phyloP scores from a whole-genome alignment of 2,113 vertebrate genomes.

The Oceanodroma tethys region DNA sequence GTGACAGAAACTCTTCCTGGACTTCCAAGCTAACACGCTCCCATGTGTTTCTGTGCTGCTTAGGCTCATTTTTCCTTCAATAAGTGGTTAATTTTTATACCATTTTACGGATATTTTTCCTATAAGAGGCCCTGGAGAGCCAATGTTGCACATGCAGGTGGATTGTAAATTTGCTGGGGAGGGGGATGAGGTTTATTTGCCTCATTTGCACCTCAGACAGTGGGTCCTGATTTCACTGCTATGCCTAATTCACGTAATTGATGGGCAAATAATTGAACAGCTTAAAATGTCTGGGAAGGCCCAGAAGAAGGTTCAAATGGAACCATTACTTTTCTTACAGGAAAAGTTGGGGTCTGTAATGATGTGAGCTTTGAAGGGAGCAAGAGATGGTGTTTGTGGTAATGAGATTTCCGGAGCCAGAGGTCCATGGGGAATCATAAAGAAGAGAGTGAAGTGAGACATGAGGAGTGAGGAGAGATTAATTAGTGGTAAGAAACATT shows the following conservation, averaged over 20 bases:
- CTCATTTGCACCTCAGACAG: constrained; percentile 57
- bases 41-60: not conserved
- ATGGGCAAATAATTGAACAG: constrained; percentile 21
- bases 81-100: not conserved
- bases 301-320: constrained; percentile 15
- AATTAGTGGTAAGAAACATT: constrained; percentile 10
- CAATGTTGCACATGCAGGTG: not conserved
- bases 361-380: constrained; percentile 38
- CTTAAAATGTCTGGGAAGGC: constrained; percentile 11
- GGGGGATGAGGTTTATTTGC: not conserved
- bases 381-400: constrained; percentile 1
- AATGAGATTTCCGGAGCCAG: constrained; percentile 49
- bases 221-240: not conserved
- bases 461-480: constrained; percentile 14
- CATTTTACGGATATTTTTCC: not conserved
- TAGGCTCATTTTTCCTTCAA: not conserved
- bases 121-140: not conserved
- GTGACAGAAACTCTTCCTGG: not conserved
- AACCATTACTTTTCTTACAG: not conserved
- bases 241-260: not conserved
- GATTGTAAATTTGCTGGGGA: not conserved
- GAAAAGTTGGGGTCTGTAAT: constrained; percentile 3
- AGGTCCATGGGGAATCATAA: not conserved
- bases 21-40: not conserved
- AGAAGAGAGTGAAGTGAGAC: not conserved